Percentiles rank a stretch among this genome's conserved stretches.
phyloP scores from a whole-genome alignment of 2,888 invertebrate species.

The Junonia oenone region DNA sequence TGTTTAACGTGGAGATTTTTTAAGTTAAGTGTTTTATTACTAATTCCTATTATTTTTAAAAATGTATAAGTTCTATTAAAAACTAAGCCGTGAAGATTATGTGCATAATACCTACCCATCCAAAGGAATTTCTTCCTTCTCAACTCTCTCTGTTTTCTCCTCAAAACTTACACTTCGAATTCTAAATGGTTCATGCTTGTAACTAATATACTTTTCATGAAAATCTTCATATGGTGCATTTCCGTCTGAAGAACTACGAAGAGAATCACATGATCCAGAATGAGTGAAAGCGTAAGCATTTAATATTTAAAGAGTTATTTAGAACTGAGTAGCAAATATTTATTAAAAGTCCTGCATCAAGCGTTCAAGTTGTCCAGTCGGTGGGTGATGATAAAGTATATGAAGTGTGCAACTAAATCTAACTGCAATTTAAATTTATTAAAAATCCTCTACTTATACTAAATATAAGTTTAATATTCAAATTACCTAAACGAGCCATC shows the following conservation, averaged over 20 bases:
- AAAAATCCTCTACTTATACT: conserved; percentile 5
- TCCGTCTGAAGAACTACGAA: conserved; percentile 78
- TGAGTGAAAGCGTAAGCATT: conserved; percentile 52
- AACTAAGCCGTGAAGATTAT: conserved; percentile 5
- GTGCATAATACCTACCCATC: conserved; percentile 55
- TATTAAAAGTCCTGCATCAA: conserved; percentile 12
- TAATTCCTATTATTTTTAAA: conserved; percentile 21
- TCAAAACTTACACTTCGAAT: conserved; percentile 87
- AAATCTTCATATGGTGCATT: conserved; percentile 85
- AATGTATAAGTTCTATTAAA: neutral
- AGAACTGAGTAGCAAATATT: neutral
- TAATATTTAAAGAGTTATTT: neutral
- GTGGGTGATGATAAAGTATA: conserved; percentile 20
- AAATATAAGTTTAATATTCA: neutral
- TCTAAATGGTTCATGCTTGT: conserved; percentile 85
- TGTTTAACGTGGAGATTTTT: neutral
- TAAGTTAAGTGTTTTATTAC: neutral
- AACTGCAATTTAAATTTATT: conserved; percentile 1
- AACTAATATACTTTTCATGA: conserved; percentile 88
- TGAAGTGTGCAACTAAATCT: conserved; percentile 29
- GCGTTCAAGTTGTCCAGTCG: conserved; percentile 19
- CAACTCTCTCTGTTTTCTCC: conserved; percentile 71
- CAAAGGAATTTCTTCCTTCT: conserved; percentile 54
- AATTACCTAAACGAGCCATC: conserved; percentile 75
- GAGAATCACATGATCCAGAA: conserved; percentile 65